Evolutionary conservation across 2,113 vertebrate genomes (phyloP), one percentile per base, ranked within the genome.

Genomic region (Syrrhaptes paradoxus): DNA sequence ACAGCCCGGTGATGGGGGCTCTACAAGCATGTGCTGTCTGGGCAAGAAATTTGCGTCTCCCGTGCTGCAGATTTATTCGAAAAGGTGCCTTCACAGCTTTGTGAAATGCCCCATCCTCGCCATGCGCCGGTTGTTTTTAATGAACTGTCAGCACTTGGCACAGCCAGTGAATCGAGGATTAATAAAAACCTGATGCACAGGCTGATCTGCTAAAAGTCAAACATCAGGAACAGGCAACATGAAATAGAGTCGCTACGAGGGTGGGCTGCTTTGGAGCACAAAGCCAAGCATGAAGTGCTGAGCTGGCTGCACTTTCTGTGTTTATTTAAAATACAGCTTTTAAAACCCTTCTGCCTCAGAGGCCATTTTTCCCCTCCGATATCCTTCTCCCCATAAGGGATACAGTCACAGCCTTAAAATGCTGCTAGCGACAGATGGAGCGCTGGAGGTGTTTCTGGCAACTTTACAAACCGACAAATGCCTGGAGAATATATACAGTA

Each of bases 401-500:
- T 36, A 38, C 6, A 66, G 61, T 36, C 85, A 62, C 51, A 46
- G 34, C 46, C 45, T 63, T 48, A 55, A 73, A 87, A 28, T 14
- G 4, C 13, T 78, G n/a, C 71, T 67, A 3, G 78, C 6, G 74
- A 66, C 81, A 94, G 89, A 83, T 77, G 85, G 85, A 78, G 55
- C 3, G 16, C 55, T 59, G 88, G 92, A 95, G 90, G 68, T 75
- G 85, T 52, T 90, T 85, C 71, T 93, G 79, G 81, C 78, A 90
- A 29, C 78, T 36, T 76, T 36, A 62, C 63, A 74, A 34, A 34
- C 63, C 73, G 77, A 28, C 19, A 91, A 85, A 41, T 74, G 72
- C 52, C 67, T 91, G 72, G 32, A 55, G 63, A 68, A 70, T n/a
- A 43, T n/a, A 11, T 29, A 20, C 58, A 76, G 26, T 12, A 28